Percentiles rank a stretch among this genome's conserved stretches.
These are phyloP conservation scores for Sebastes itinus DNA, from an alignment of 2,797 vertebrate genomes.

Conservation along the genomic window DNA sequence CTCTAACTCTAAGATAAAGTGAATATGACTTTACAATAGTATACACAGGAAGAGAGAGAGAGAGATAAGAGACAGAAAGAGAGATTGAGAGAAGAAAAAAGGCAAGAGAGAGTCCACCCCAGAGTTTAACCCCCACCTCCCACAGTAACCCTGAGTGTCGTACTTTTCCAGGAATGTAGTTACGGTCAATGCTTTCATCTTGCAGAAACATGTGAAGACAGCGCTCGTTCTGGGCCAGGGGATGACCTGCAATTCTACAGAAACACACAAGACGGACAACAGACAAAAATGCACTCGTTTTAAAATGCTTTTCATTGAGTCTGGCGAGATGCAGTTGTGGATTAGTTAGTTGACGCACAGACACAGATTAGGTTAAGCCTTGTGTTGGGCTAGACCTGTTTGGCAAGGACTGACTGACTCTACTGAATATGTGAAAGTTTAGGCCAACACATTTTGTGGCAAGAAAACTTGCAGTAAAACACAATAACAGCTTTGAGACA, in stretches of 20 bases:
- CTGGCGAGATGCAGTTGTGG: background rate
- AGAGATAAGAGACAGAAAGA: conserved; percentile 28
- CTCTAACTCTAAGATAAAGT: conserved; percentile 23
- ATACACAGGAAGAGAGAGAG: conserved; percentile 1
- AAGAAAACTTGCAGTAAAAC: background rate
- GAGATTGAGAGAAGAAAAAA: background rate
- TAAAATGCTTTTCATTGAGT: background rate
- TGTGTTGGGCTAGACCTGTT: background rate
- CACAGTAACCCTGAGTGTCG: conserved; percentile 88
- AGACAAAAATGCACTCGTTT: background rate
- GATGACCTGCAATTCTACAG: conserved; percentile 96
- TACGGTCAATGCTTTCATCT: conserved; percentile 96
- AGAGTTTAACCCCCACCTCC: conserved; percentile 45
- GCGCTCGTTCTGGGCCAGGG: conserved; percentile 98
- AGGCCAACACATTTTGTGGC: background rate
- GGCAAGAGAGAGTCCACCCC: conserved; percentile 41
- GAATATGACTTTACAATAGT: conserved; percentile 44
- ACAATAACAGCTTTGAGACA: conserved; percentile 3
- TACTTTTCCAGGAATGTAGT: conserved; percentile 98
- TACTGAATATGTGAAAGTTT: background rate
- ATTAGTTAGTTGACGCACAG: background rate
- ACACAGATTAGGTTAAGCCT: background rate
- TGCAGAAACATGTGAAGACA: conserved; percentile 99
- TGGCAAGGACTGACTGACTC: background rate
- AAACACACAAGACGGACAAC: conserved; percentile 28